Evolutionary conservation across 2,797 vertebrate genomes (phyloP), one percentile per base, ranked within the genome.

Genomic region (Halcyon smyrnensis): DNA sequence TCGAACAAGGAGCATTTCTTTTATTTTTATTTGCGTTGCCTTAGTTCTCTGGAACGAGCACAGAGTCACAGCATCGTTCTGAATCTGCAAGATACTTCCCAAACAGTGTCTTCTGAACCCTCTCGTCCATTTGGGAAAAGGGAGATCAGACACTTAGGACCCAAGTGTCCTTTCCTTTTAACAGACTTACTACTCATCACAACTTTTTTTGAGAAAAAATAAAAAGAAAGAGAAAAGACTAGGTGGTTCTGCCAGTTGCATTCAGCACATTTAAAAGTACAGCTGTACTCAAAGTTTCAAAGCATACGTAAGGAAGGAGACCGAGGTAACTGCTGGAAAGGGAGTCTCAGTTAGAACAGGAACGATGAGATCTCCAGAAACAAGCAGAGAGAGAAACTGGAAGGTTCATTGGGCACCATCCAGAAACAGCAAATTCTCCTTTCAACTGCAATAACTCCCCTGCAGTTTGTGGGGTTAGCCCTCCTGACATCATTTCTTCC

Each of bases 391-490:
- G 28, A 62, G 43, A 57, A 59, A 70, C 15, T 53, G 34, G 21
- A 85, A 93, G 76, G 36, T 54, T 82, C 46, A 8, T 8, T 74
- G 63, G 68, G 57, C 17, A 37, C 37, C 17, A 43, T 48, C 73
- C 82, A 93, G 77, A 76, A 89, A 59, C 21, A 77, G 69, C 53
- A 95, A 84, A 43, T 53, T 62, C 91, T 86, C 46, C 57, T 67
- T 89, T 93, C 81, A 71, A 37, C 25, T 45, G 91, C 48, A 56
- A 1, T 48, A 85, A 69, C 57, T 78, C 41, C 84, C 51, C 41
- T 7, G 34, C 6, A n/a, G 23, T 56, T 41, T 74, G 60, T 15
- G 46, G 76, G 43, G 57, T 71, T 43, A 67, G 63, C 39, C 68
- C 48, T 89, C 53, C 57, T 51, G 73, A 70, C 62, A 14, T 37